Percentiles rank a stretch among this genome's conserved stretches.
phyloP scores from a whole-genome alignment of 1,140 invertebrate genomes.

The Lordiphosa mommai region DNA sequence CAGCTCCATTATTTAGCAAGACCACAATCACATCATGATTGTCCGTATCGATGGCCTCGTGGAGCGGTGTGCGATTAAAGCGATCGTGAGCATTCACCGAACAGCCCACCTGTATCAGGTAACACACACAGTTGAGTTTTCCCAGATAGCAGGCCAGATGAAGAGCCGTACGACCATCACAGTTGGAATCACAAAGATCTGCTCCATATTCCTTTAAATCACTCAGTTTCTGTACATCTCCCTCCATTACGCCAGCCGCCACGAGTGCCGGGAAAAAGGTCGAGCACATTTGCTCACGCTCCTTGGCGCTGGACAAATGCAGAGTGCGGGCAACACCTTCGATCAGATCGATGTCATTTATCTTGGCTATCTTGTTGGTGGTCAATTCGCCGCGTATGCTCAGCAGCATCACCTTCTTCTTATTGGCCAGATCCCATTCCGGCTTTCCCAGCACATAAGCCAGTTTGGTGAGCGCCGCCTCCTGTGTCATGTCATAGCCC shows the following conservation, averaged over 20 bases:
- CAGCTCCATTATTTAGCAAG: constrained; percentile 83
- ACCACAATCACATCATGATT: constrained; percentile 82
- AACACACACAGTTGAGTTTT: constrained; percentile 71
- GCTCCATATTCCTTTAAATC: constrained; percentile 82
- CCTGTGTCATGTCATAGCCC: constrained; percentile 96
- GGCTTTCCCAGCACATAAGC: constrained; percentile 92
- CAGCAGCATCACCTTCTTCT: constrained; percentile 88
- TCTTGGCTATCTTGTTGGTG: constrained; percentile 67
- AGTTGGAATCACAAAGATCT: constrained; percentile 87
- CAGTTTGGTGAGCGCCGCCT: constrained; percentile 95
- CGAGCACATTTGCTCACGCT: constrained; percentile 85
- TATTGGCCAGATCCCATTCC: constrained; percentile 87
- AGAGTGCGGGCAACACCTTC: constrained; percentile 85
- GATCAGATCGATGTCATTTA: constrained; percentile 81
- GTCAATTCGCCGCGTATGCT: constrained; percentile 85
- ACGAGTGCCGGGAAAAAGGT: constrained; percentile 89
- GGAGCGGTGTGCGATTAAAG: constrained; percentile 83
- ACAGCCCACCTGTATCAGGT: constrained; percentile 88
- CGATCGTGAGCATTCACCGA: constrained; percentile 85
- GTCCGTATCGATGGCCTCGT: constrained; percentile 84
- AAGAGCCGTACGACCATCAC: constrained; percentile 89
- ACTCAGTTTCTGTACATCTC: constrained; percentile 82
- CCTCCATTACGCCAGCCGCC: constrained; percentile 85
- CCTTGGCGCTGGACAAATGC: constrained; percentile 84
- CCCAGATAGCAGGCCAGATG: constrained; percentile 90